Evolutionary conservation across 2,888 invertebrate genomes (phyloP), one percentile per base, ranked within the genome.

Genomic region (Oxytorus armatus): DNA sequence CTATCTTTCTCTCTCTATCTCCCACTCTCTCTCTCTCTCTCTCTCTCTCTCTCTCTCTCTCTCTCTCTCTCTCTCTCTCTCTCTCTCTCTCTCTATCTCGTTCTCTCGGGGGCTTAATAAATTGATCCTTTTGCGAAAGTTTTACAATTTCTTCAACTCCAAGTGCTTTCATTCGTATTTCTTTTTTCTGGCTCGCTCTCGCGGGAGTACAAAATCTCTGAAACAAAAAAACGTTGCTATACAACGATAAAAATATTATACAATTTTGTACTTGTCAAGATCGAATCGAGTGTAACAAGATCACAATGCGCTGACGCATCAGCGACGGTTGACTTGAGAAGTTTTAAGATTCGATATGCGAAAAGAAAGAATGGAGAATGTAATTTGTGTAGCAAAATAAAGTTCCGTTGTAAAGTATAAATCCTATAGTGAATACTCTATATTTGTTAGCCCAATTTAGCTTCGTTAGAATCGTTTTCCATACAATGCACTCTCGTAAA

Each of bases 81-180:
- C 36, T 36, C 36, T 3, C 36, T 36, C 7, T 36, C 36, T 36
- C 36, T 36, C 39, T 61, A 16, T 25, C 21, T 51, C 21, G 14
- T 36, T 53, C n/a, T 42, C 61, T 21, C 39, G 11, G 65, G 73
- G 61, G 44, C 55, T 83, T 81, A 74, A 82, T 82, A 82, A 84
- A 84, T 84, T 83, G 76, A 81, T 78, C 61, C 51, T 33, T 80
- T 51, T 72, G 57, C 70, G 14, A 69, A 80, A 68, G 42, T 81
- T 80, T 82, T 69, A 77, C 70, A 63, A 82, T 79, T 83, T 82
- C 61, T 77, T 68, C 39, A 75, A 57, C 73, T 69, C 51, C 11
- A 16, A 53, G 39, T 70, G 16, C 36, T 57, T 72, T 61, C 21
- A 8, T 53, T 42, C 33, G 14, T 36, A 39, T 44, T 42, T 23